Evolutionary conservation across 2,113 vertebrate genomes (phyloP).

Genomic region (Thamnaconus septentrionalis): DNA sequence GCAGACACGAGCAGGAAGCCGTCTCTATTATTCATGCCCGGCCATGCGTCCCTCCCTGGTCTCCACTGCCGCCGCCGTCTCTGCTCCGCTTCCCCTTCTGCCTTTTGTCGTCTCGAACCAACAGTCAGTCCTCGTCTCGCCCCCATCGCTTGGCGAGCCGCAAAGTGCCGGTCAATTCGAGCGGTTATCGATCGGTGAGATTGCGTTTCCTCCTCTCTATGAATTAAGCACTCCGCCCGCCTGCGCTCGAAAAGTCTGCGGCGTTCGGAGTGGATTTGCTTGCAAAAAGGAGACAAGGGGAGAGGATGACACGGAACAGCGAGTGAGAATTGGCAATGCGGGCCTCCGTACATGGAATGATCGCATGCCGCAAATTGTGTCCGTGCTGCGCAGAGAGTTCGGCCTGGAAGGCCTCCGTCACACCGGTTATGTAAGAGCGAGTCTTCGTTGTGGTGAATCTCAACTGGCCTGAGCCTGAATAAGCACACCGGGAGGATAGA

Average conservation of each 20-base stretch:
- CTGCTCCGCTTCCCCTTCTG: conserved; percentile 15
- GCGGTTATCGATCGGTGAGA: conserved; percentile 14
- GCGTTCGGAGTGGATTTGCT: not conserved
- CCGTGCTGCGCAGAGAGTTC: conserved; percentile 9
- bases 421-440: conserved; percentile 26
- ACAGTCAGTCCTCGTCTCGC: conserved; percentile 9
- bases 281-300: conserved; percentile 28
- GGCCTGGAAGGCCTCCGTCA: conserved; percentile 4
- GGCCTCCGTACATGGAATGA: too few species aligned
- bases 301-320: conserved; percentile 20
- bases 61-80: not conserved
- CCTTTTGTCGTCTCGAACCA: not conserved
- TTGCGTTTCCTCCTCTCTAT: conserved; percentile 31
- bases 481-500: conserved; percentile 9
- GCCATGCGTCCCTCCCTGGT: conserved; percentile 20
- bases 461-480: conserved; percentile 11
- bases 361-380: not conserved
- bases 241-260: conserved; percentile 40
- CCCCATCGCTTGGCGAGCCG: conserved; percentile 10
- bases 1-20: conserved; percentile 23
- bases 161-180: conserved; percentile 10
- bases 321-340: conserved; percentile 4
- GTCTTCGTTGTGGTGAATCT: conserved; percentile 24
- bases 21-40: conserved; percentile 51
- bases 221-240: conserved; percentile 34